Evolutionary conservation across 2,797 vertebrate species (phyloP), one percentile per base, ranked within the genome.

Genomic region (Perdix hodgsoniae): DNA sequence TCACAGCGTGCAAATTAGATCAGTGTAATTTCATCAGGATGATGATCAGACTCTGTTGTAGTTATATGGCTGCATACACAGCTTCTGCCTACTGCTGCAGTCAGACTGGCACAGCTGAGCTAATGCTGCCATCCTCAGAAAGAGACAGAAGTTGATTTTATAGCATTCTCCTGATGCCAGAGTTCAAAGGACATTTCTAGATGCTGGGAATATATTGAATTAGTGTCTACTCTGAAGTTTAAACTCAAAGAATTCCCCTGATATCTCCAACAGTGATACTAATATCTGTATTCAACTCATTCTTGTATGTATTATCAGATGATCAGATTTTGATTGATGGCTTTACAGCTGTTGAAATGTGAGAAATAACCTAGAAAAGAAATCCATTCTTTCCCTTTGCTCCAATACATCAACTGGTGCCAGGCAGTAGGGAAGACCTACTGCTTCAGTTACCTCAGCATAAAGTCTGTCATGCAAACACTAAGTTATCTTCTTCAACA

Each of bases 1-100:
- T 97, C 97, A 96, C 97, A 98, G 98, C 96, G 95, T 98, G 97
- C 97, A 98, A 98, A 98, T 98, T 98, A 98, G 98, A 98, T 98
- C 97, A 98, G 97, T 97, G 97, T 98, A 98, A 98, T 98, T 98
- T 98, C 97, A 98, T 98, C 97, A 97, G 96, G 97, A 97, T 96
- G 97, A 98, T 98, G 97, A 98, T 97, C 96, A 96, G 96, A 89
- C 95, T 96, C 95, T 94, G 91, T 96, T 95, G 95, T 87, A 97
- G 97, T 96, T 97, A 96, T 90, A 27, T 96, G 97, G 97, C 96
- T 96, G 94, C 96, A 97, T 93, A 97, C 95, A 95, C 96, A 91
- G 96, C 97, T 97, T 96, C 96, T 92, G 92, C 96, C 94, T 95
- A 95, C 94, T 94, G 93, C 92, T 88, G 92, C 90, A 77, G 89